A percentile compares a stretch with the other conserved stretches of the same genome.
Conservation (phyloP, 2,113 vertebrate genomes). For the Rostratula benghalensis region DNA sequence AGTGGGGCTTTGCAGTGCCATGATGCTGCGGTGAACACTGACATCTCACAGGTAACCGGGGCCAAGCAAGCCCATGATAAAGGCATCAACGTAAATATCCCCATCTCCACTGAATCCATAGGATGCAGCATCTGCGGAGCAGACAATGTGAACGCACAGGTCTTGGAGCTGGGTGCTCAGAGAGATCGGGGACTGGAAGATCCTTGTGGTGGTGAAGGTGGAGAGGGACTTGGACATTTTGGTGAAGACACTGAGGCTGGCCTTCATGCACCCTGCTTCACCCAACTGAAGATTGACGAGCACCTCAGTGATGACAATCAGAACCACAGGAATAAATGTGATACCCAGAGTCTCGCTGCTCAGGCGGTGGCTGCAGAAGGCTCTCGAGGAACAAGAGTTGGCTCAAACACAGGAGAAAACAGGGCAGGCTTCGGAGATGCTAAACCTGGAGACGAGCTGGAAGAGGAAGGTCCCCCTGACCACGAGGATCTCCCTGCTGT, state of each 20-base stretch:
- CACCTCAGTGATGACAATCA: neutral
- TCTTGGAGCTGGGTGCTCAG: neutral
- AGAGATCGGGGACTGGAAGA: neutral
- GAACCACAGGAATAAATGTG: neutral
- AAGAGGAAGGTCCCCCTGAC: neutral
- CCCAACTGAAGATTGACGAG: slow-evolving; percentile 64
- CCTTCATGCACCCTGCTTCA: neutral
- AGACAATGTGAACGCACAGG: fast-evolving
- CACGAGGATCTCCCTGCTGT: slow-evolving; percentile 62
- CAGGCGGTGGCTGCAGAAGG: neutral
- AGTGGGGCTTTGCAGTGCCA: neutral
- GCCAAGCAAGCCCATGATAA: slow-evolving; percentile 71
- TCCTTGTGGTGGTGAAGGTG: neutral
- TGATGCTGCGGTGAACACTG: slow-evolving; percentile 72
- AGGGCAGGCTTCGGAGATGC: neutral
- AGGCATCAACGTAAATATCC: slow-evolving; percentile 66
- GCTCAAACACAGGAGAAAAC: neutral
- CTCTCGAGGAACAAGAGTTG: neutral
- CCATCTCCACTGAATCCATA: slow-evolving; percentile 14
- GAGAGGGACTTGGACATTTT: neutral
- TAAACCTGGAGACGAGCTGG: slow-evolving; percentile 6
- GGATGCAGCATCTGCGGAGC: neutral
- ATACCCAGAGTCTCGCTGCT: neutral
- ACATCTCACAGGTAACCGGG: slow-evolving; percentile 22
- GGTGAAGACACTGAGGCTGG: neutral